phyloP scores from a whole-genome alignment of 2,113 vertebrate species.

The Oryzias celebensis region DNA sequence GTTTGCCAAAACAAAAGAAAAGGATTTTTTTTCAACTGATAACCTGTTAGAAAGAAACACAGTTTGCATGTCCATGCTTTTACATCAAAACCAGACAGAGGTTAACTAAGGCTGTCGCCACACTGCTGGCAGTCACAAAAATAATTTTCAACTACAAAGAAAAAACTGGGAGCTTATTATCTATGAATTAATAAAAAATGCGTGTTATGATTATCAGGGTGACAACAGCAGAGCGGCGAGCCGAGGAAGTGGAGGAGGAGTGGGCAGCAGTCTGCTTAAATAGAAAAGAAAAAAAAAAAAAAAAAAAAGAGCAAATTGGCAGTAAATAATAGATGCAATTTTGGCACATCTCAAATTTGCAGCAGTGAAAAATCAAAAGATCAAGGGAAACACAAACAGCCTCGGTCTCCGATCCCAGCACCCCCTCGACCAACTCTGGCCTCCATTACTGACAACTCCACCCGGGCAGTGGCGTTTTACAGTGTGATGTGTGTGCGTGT shows the following conservation, averaged over 20 bases:
- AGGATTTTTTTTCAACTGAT: conserved; percentile 33
- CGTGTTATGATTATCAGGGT: conserved; percentile 55
- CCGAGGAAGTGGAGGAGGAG: conserved; percentile 28
- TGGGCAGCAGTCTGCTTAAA: conserved; percentile 47
- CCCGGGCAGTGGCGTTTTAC: conserved; percentile 43
- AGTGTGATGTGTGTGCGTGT: conserved; percentile 25
- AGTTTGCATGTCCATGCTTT: conserved; percentile 30
- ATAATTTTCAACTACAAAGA: conserved; percentile 60
- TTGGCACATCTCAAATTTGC: conserved; percentile 78
- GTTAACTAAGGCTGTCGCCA: conserved; percentile 47
- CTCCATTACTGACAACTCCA: conserved; percentile 71
- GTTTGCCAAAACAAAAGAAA: conserved; percentile 28
- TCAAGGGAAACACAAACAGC: conserved; percentile 74
- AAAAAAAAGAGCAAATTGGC: conserved; percentile 77
- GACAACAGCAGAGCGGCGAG: conserved; percentile 37
- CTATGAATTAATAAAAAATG: conserved; percentile 64
- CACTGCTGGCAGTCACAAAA: conserved; percentile 51
- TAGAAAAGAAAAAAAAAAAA: conserved; percentile 36
- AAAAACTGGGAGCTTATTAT: conserved; percentile 62
- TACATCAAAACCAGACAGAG: conserved; percentile 40
- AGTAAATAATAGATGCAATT: conserved; percentile 81
- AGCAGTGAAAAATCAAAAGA: conserved; percentile 75
- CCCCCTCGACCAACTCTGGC: conserved; percentile 47
- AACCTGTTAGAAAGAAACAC: conserved; percentile 40
- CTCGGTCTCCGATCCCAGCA: conserved; percentile 43